Percentiles rank a stretch among this genome's conserved stretches.
These are phyloP conservation scores for Anomalospiza imberbis DNA, from an alignment of 2,797 vertebrate species.

Conservation along the genomic window DNA sequence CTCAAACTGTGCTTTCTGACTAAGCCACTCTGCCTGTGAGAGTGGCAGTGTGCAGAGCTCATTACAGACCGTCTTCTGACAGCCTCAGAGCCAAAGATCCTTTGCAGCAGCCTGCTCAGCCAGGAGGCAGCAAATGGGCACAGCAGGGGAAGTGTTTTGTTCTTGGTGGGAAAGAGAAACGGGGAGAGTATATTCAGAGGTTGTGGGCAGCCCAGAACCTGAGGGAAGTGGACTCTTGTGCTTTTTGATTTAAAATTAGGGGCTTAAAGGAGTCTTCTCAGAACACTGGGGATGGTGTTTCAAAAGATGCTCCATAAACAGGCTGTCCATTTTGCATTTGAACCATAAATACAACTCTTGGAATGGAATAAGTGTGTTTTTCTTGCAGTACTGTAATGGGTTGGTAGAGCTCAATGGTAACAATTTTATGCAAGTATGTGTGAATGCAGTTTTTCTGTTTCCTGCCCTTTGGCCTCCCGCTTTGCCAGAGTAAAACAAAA, in stretches of 20 bases:
- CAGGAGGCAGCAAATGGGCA: conserved; percentile 44
- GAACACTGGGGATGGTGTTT: neutral
- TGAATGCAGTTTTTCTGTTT: conserved; percentile 1
- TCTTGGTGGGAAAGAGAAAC: conserved; percentile 42
- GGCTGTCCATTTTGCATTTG: neutral
- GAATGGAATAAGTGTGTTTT: neutral
- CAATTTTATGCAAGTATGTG: neutral
- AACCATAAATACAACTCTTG: neutral
- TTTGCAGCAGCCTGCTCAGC: conserved; percentile 21
- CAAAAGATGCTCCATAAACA: neutral
- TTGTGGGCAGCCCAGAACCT: neutral
- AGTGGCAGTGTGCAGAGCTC: neutral
- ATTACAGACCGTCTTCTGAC: conserved; percentile 1
- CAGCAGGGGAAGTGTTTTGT: conserved; percentile 49
- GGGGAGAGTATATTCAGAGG: neutral
- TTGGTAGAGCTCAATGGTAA: neutral
- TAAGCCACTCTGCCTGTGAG: neutral
- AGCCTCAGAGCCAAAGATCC: conserved; percentile 13
- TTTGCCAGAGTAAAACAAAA: conserved; percentile 36
- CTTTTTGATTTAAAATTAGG: neutral
- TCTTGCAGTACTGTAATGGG: neutral
- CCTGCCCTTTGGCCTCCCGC: neutral
- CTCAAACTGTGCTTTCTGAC: conserved; percentile 48
- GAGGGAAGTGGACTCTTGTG: neutral
- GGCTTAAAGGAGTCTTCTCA: neutral